These are phyloP conservation scores for Nestor notabilis DNA, from an alignment of 2,113 vertebrate species.

Conservation along the genomic window DNA sequence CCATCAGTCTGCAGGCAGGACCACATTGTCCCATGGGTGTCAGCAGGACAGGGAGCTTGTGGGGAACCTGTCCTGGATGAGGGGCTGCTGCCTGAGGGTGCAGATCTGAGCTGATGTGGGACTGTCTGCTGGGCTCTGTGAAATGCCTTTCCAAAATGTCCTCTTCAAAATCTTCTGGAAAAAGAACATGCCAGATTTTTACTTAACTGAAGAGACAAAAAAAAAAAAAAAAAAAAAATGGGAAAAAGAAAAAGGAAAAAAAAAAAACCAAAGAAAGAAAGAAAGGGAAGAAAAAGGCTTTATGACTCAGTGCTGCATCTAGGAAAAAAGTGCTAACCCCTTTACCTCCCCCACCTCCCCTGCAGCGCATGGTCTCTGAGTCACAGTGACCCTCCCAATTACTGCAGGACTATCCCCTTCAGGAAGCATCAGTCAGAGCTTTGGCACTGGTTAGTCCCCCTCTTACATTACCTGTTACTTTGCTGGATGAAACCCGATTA, in stretches of 20 bases:
- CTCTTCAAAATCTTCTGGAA: background rate
- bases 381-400: slow-evolving; percentile 45
- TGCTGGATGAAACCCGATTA: background rate
- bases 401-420: background rate
- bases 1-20: background rate
- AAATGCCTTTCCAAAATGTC: background rate
- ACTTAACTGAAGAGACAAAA: background rate
- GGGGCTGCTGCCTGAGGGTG: background rate
- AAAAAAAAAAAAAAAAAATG: background rate
- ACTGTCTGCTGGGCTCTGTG: background rate
- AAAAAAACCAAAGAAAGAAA: too few relatives aligned
- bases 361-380: slow-evolving; percentile 1
- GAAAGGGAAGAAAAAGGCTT: background rate
- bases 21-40: accelerated
- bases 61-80: background rate
- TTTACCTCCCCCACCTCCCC: background rate
- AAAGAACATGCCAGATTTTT: background rate
- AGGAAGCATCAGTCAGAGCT: background rate
- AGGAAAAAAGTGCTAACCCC: slow-evolving; percentile 4
- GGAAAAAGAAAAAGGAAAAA: background rate
- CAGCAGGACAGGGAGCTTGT: accelerated
- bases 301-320: slow-evolving; percentile 49
- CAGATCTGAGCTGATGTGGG: background rate
- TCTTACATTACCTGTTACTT: slow-evolving; percentile 39
- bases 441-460: background rate